These are phyloP conservation scores for Phortica okadai DNA, from an alignment of 2,888 invertebrate species.

Conservation along the genomic window DNA sequence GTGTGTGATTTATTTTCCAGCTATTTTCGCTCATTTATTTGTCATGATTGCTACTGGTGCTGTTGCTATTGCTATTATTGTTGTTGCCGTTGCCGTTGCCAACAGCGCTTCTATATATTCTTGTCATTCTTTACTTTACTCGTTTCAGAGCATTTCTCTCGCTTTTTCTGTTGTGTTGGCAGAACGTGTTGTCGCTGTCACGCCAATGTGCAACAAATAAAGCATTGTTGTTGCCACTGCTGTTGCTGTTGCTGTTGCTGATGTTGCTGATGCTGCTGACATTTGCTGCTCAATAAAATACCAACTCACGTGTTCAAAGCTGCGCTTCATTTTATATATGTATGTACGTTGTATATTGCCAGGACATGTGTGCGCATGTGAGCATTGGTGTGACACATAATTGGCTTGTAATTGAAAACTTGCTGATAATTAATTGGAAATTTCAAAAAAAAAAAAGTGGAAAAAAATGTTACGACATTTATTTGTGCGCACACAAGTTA, in stretches of 20 bases:
- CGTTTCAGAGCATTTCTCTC: too few species aligned
- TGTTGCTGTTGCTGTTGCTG: not conserved
- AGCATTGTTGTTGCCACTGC: not conserved
- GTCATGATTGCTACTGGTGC: not conserved
- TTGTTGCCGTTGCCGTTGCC: not conserved
- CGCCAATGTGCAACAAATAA: conserved; percentile 22
- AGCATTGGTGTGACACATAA: conserved; percentile 55
- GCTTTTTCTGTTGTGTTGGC: conserved; percentile 60
- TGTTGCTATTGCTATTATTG: not conserved
- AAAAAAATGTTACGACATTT: not conserved
- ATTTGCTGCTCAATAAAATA: conserved; percentile 13
- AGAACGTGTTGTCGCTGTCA: conserved; percentile 61
- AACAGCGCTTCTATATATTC: not conserved
- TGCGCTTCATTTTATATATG: not conserved
- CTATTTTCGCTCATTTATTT: conserved; percentile 11
- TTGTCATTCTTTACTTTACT: too few species aligned
- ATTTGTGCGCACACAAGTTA: not conserved
- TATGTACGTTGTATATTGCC: not conserved
- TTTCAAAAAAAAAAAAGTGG: too few species aligned
- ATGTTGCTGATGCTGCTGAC: not conserved
- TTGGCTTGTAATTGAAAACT: conserved; percentile 68
- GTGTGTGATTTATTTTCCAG: not conserved
- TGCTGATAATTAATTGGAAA: conserved; percentile 64
- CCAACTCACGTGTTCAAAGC: conserved; percentile 22
- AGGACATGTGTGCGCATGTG: conserved; percentile 6